Conservation (phyloP, 2,113 vertebrate genomes). For the Myotis brandtii region DNA sequence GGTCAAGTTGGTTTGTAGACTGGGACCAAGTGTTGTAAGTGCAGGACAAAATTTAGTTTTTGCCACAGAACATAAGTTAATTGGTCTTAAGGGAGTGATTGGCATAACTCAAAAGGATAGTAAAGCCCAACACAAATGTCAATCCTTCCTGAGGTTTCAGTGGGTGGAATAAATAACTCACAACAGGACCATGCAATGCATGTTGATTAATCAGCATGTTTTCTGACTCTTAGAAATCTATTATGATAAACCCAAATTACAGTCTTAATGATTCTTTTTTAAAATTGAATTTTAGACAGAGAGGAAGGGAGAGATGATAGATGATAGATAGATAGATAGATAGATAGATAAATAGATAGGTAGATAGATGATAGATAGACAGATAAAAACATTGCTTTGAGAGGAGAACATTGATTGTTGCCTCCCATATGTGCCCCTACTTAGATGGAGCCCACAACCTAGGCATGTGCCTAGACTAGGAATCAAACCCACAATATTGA, state of each 20-base stretch:
- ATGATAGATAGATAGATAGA: no score
- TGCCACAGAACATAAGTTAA: neutral
- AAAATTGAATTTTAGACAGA: neutral
- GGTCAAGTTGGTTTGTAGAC: neutral
- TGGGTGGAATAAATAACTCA: neutral
- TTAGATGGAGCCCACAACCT: neutral
- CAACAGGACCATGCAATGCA: neutral
- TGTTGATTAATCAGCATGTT: neutral
- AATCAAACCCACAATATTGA: neutral
- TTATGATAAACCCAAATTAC: neutral
- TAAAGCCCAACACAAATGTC: neutral
- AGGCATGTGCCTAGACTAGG: neutral
- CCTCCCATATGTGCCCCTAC: neutral
- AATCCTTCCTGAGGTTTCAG: neutral
- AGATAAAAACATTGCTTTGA: neutral
- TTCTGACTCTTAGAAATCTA: neutral
- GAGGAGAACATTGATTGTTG: neutral
- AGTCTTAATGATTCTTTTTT: neutral
- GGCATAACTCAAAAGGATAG: neutral
- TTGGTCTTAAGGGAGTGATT: neutral
- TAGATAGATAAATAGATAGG: no score
- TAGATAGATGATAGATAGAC: no score
- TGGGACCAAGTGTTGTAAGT: neutral
- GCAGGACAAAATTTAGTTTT: neutral
- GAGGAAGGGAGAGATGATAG: neutral